phyloP scores from a whole-genome alignment of 2,113 vertebrate genomes.

The Strix uralensis region DNA sequence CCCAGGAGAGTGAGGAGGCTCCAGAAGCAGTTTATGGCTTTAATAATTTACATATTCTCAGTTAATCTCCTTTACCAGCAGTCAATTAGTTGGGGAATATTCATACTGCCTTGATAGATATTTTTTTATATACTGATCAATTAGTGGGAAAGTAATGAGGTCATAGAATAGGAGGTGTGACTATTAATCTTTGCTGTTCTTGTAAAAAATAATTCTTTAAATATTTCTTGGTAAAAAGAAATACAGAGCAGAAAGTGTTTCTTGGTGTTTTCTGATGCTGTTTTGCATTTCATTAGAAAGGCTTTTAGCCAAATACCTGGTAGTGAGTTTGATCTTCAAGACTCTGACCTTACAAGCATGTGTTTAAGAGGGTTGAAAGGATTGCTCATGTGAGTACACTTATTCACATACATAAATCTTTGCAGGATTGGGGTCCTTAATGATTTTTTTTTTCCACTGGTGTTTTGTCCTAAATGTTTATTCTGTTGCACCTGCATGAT shows the following conservation, averaged over 20 bases:
- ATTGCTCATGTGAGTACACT: conserved; percentile 33
- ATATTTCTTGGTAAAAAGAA: neutral
- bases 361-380: neutral
- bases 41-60: conserved; percentile 80
- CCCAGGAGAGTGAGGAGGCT: conserved; percentile 55
- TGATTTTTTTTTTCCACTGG: neutral
- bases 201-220: neutral
- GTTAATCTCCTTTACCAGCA: conserved; percentile 75
- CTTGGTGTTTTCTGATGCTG: neutral
- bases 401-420: conserved; percentile 49
- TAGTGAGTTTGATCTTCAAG: neutral
- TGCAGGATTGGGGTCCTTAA: conserved; percentile 25
- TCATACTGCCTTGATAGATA: neutral
- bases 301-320: neutral
- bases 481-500: conserved; percentile 72
- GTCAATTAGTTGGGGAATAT: conserved; percentile 66
- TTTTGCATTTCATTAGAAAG: neutral
- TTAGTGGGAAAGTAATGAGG: conserved; percentile 64
- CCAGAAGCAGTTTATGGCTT: conserved; percentile 73
- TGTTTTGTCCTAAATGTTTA: conserved; percentile 27
- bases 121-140: conserved; percentile 66
- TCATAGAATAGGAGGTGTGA: conserved; percentile 68
- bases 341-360: neutral
- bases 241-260: neutral
- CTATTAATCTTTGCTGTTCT: conserved; percentile 42